Conservation (phyloP, 2,113 vertebrate species). For the Cynocephalus volans region DNA sequence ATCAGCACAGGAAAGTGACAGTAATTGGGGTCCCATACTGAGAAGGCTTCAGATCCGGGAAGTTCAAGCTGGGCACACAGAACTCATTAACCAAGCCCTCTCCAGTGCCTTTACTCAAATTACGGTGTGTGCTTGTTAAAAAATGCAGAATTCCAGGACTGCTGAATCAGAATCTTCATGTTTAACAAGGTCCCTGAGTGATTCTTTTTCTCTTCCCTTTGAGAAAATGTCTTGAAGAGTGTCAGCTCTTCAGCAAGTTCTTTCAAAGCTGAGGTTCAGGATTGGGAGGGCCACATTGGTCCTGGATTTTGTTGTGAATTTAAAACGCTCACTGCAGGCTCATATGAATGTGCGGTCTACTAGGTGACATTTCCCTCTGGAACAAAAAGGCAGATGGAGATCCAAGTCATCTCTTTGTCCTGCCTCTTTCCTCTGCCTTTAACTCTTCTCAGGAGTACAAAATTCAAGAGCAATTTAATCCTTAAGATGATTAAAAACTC, state of each 20-base stretch:
- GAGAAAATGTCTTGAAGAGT: neutral
- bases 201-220: neutral
- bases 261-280: neutral
- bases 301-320: neutral
- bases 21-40: slow-evolving; percentile 66
- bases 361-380: neutral
- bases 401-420: fast-evolving
- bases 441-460: neutral
- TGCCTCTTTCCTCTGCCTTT: neutral
- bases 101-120: neutral
- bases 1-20: slow-evolving; percentile 12
- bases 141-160: neutral
- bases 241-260: neutral
- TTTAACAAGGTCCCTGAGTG: neutral
- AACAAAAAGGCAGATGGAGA: neutral
- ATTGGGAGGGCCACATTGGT: fast-evolving
- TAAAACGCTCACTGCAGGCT: neutral
- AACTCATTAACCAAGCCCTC: slow-evolving; percentile 69
- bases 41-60: slow-evolving; percentile 14
- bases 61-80: slow-evolving; percentile 2
- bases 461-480: neutral
- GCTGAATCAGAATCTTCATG: neutral
- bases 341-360: fast-evolving
- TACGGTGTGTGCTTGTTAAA: neutral
- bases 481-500: neutral